Evolutionary conservation across 2,888 invertebrate species (phyloP), one percentile per base, ranked within the genome.

Genomic region (Agonopterix arenella): DNA sequence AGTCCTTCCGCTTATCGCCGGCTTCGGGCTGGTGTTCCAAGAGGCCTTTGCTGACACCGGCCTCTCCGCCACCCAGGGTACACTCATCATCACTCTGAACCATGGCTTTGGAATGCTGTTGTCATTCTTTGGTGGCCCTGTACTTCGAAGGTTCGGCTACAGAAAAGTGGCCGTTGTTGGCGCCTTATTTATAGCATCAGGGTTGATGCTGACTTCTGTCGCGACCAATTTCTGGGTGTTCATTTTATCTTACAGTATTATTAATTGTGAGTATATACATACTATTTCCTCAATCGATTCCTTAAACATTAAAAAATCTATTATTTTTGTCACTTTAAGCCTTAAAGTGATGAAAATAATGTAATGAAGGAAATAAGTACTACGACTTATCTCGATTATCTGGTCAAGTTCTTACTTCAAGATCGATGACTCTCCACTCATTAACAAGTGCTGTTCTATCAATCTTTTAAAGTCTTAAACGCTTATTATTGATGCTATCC

Each of bases 1-100:
- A 16, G 89, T 90, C 5, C 82, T 92, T 8, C 92, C 93, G 5
- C 79, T 93, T 11, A 84, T 93, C 52, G 91, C 93, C 63, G 90
- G 90, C 48, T 93, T 93, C 60, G 93, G 92, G n/a, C 80, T 94
- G 48, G 82, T 94, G 28, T 92, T 93, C 66, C 91, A 92, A 80
- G 91, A 92, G 61, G 90, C 90, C 4, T 93, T 93, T 60, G 73
- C 72, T 2, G 82, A 85, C 4, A 78, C 92, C 1, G 89, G 89
- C 4, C 75, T 94, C 51, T 80, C 90, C 10, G 91, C 91, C 1
- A 92, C 92, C 0, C 90, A 93, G 64, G 90, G 90, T 5, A 89
- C 92, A 2, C 76, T 93, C 16, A 91, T 94, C 44, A 90, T 93
- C 48, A 93, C 91, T 59, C 75, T 92, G 11, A 93, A 94, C 69